Conservation (phyloP, 2,888 invertebrate genomes). For the Morpho helenor region DNA sequence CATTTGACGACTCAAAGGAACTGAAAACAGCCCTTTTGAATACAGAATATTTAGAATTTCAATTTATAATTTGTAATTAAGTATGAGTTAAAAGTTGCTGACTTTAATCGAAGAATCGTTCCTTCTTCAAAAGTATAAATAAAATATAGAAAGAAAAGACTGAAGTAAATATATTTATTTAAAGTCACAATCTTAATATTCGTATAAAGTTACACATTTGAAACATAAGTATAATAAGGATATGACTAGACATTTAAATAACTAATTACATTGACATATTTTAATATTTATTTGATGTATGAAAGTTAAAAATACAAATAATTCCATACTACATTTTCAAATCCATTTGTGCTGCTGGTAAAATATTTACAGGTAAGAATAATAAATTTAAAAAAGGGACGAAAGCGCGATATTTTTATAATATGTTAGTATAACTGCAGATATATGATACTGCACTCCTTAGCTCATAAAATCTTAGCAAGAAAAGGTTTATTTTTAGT, state of each 20-base stretch:
- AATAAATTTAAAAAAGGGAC: not conserved
- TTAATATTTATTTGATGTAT: conserved; percentile 18
- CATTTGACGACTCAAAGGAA: no score
- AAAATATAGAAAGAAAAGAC: conserved; percentile 3
- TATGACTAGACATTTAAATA: conserved; percentile 17
- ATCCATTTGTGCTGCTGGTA: conserved; percentile 52
- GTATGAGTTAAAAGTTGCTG: no score
- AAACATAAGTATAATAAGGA: conserved; percentile 17
- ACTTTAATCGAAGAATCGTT: not conserved
- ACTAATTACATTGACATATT: conserved; percentile 12
- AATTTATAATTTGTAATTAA: no score
- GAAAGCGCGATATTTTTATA: no score
- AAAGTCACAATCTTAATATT: conserved; percentile 39
- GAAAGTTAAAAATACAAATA: conserved; percentile 27
- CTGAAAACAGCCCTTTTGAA: no score
- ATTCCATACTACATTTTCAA: conserved; percentile 51
- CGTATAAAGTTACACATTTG: conserved; percentile 21
- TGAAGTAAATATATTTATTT: conserved; percentile 33
- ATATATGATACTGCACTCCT: no score
- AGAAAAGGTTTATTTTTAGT: no score
- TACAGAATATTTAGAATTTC: no score
- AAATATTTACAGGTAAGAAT: conserved; percentile 9
- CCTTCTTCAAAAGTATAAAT: not conserved
- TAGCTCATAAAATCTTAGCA: no score
- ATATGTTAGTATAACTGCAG: no score